These are phyloP conservation scores for Oceanites oceanicus DNA, from an alignment of 2,113 vertebrate genomes.

Conservation along the genomic window DNA sequence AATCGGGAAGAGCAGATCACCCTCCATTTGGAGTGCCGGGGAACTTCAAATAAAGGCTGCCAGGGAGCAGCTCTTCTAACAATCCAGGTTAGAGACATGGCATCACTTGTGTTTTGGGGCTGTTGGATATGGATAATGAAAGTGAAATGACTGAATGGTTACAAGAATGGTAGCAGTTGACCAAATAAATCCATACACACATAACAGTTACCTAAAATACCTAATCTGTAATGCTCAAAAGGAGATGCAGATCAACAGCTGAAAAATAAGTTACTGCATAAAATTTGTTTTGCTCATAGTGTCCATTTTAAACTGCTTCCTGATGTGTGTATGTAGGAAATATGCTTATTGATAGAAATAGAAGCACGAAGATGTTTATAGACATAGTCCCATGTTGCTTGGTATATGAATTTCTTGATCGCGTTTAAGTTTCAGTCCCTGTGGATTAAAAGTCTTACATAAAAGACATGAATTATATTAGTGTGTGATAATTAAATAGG, in stretches of 20 bases:
- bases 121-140: not conserved
- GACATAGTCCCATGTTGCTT: not conserved
- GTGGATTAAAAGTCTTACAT: not conserved
- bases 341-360: not conserved
- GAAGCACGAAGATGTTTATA: not conserved
- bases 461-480: not conserved
- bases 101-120: not conserved
- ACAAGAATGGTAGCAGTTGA: not conserved
- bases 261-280: not conserved
- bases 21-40: conserved; percentile 86
- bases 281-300: not conserved
- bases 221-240: not conserved
- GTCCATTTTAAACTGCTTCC: not conserved
- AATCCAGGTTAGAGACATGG: conserved; percentile 78
- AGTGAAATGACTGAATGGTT: not conserved
- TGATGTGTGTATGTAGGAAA: not conserved
- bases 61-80: conserved; percentile 87
- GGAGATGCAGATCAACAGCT: not conserved
- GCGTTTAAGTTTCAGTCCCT: not conserved
- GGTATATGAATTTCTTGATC: not conserved
- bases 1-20: conserved; percentile 91
- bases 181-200: not conserved
- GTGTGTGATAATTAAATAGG: not conserved
- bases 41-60: conserved; percentile 85
- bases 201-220: not conserved